A percentile compares a stretch with the other conserved stretches of the same genome.
Evolutionary conservation across 1,140 invertebrate species (phyloP).

Genomic region (Lucilia sericata): DNA sequence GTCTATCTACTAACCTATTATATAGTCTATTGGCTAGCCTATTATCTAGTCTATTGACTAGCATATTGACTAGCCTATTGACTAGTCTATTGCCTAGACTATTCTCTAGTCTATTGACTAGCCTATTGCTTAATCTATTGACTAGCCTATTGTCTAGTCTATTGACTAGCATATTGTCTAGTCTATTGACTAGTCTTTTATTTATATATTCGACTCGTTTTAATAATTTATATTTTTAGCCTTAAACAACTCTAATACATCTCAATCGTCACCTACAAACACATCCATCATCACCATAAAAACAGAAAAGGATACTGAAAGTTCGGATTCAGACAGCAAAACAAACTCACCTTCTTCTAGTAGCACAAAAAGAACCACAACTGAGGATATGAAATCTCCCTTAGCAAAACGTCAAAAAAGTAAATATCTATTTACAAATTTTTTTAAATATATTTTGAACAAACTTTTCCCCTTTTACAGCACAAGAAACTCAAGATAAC

Average conservation of each 20-base stretch:
- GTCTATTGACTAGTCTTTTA: too few species aligned
- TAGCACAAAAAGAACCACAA: not conserved
- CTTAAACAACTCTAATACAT: not conserved
- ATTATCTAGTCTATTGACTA: too few species aligned
- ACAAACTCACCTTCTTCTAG: not conserved
- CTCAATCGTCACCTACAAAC: not conserved
- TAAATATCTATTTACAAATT: not conserved
- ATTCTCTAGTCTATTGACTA: too few species aligned
- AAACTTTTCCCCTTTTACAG: not conserved
- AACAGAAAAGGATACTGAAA: not conserved
- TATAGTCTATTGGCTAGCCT: too few species aligned
- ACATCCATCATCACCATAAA: too few species aligned
- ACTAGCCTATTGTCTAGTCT: too few species aligned
- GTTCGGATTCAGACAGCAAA: not conserved
- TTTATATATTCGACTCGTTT: too few species aligned
- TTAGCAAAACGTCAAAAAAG: not conserved
- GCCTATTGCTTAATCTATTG: too few species aligned
- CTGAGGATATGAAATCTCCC: not conserved
- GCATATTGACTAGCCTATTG: too few species aligned
- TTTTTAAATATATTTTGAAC: not conserved
- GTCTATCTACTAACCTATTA: too few species aligned
- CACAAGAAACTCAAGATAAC: not conserved
- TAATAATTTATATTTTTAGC: not conserved
- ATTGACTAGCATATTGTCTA: too few species aligned
- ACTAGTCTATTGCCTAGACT: too few species aligned